Evolutionary conservation across 2,113 vertebrate species (phyloP).

Genomic region (Todiramphus saurophagus): DNA sequence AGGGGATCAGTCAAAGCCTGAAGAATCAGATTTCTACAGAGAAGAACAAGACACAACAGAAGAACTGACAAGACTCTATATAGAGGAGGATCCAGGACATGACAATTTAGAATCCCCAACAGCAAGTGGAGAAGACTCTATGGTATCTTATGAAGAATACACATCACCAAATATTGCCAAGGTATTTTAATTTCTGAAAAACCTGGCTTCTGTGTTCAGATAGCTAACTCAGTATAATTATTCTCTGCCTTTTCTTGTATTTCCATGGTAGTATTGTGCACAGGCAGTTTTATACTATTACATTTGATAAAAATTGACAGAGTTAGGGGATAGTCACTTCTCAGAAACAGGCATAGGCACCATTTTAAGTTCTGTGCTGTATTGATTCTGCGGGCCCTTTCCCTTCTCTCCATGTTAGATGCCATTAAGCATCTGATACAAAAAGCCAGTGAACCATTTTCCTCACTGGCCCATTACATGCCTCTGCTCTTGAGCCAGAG

Average conservation of each 20-base stretch:
- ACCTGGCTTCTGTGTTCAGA: not conserved
- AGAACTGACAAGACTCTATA: constrained; percentile 78
- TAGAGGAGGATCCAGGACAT: constrained; percentile 77
- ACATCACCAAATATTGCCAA: constrained; percentile 36
- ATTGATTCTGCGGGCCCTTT: not conserved
- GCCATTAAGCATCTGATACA: not conserved
- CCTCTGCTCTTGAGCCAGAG: not conserved
- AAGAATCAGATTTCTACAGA: constrained; percentile 35
- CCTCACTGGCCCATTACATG: not conserved
- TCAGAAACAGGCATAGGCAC: not conserved
- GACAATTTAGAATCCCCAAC: constrained; percentile 27
- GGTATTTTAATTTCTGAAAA: constrained; percentile 78
- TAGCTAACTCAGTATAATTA: not conserved
- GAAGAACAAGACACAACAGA: constrained; percentile 37
- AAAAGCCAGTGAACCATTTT: not conserved
- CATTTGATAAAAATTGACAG: not conserved
- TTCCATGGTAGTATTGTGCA: not conserved
- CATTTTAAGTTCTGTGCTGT: not conserved
- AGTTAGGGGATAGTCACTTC: not conserved
- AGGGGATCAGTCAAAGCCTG: constrained; percentile 48
- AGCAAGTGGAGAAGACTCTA: constrained; percentile 51
- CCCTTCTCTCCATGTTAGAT: not conserved
- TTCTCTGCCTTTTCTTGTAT: not conserved
- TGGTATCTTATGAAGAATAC: constrained; percentile 66
- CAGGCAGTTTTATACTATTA: not conserved